A percentile compares a stretch with the other conserved stretches of the same genome.
phyloP scores from a whole-genome alignment of 1,140 invertebrate species.

The Philotrypesis tridentata region DNA sequence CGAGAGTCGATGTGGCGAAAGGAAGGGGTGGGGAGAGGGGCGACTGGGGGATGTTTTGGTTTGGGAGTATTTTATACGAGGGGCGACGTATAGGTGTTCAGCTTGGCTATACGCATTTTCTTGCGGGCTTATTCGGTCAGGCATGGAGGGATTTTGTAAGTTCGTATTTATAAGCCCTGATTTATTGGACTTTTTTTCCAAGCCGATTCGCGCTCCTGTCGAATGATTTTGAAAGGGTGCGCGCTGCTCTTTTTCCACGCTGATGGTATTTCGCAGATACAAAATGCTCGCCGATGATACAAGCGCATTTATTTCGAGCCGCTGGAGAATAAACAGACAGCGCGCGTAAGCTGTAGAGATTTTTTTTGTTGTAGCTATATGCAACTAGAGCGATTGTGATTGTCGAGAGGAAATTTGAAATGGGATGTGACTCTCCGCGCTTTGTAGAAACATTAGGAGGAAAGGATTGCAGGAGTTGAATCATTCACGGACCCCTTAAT shows the following conservation, averaged over 20 bases:
- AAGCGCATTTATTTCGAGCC: neutral
- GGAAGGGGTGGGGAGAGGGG: neutral
- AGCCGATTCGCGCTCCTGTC: neutral
- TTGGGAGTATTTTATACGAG: constrained; percentile 10
- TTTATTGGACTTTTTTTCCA: constrained; percentile 9
- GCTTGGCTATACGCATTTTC: neutral
- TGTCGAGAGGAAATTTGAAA: no score
- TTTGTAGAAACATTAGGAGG: no score
- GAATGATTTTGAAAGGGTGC: neutral
- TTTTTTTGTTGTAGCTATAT: no score
- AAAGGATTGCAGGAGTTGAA: no score
- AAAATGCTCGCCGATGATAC: neutral
- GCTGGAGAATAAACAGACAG: no score
- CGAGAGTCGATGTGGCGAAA: neutral
- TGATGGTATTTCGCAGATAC: no score
- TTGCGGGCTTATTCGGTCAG: constrained; percentile 15
- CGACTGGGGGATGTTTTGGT: constrained; percentile 10
- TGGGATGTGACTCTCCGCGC: no score
- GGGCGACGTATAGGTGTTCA: constrained; percentile 1
- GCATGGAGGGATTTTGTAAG: constrained; percentile 4
- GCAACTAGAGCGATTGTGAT: no score
- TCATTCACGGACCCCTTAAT: neutral
- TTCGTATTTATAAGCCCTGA: constrained; percentile 11
- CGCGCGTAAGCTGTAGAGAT: no score
- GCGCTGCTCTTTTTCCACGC: neutral